A percentile compares a stretch with the other conserved stretches of the same genome.
Conservation (phyloP, 2,113 vertebrate genomes). For the Anarhynchus alexandrinus region DNA sequence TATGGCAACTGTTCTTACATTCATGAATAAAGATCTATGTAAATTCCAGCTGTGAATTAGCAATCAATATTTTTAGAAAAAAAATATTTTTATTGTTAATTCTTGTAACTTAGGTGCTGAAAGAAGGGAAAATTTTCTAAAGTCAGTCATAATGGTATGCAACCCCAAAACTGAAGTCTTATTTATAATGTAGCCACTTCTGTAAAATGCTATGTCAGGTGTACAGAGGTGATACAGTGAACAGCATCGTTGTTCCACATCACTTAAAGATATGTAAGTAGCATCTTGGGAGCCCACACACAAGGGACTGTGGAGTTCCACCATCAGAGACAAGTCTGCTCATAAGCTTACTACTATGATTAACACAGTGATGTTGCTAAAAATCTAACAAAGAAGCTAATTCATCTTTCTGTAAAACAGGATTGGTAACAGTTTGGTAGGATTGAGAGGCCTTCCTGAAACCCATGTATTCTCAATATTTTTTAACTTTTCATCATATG, state of each 20-base stretch:
- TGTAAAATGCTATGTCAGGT: neutral
- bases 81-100: neutral
- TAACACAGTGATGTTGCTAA: neutral
- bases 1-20: neutral
- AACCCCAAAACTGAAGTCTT: neutral
- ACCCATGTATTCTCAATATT: accelerated
- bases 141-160: neutral
- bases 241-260: neutral
- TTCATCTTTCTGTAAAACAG: neutral
- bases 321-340: neutral
- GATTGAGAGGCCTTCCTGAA: neutral
- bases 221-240: neutral
- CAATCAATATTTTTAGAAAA: neutral
- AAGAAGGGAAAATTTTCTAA: neutral
- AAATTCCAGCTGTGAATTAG: neutral
- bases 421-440: neutral
- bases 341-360: neutral
- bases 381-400: neutral
- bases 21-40: neutral
- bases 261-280: neutral
- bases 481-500: neutral
- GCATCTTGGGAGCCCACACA: neutral
- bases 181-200: neutral
- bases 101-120: neutral
- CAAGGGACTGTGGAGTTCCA: neutral